These are phyloP conservation scores for Alligator mississippiensis DNA, from an alignment of 2,113 vertebrate genomes.

Conservation along the genomic window DNA sequence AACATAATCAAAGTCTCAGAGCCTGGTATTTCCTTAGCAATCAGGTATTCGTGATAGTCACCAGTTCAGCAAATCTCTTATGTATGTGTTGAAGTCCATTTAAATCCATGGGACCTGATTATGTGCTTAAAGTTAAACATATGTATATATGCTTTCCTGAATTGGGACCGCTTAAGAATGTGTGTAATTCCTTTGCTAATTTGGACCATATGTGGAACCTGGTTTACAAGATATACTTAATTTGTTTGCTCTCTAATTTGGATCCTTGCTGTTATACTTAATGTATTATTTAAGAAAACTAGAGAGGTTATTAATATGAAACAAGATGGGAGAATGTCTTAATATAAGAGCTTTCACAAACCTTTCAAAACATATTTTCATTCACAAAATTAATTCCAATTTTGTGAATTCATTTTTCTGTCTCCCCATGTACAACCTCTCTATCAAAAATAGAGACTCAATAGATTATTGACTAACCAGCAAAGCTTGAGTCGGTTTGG, in stretches of 20 bases:
- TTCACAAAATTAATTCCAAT: neutral
- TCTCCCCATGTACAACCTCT: neutral
- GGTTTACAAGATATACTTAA: neutral
- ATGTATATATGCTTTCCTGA: neutral
- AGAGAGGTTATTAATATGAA: neutral
- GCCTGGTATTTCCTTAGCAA: neutral
- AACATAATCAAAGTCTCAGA: neutral
- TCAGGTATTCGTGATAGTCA: neutral
- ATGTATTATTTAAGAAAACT: neutral
- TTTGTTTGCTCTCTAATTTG: neutral
- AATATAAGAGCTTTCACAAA: neutral
- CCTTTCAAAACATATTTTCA: neutral
- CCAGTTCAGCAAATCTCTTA: neutral
- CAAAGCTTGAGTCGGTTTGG: neutral
- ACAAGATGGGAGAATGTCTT: neutral
- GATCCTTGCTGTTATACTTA: neutral
- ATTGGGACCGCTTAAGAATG: neutral
- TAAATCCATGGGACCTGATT: neutral
- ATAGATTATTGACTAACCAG: neutral
- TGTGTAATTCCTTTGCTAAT: too few species aligned
- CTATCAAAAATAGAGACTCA: neutral
- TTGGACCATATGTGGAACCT: neutral
- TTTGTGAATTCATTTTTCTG: neutral
- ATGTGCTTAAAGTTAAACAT: neutral
- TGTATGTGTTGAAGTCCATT: fast-evolving